Evolutionary conservation across 2,888 invertebrate genomes (phyloP).

Genomic region (Venustoraphidia nigricollis): DNA sequence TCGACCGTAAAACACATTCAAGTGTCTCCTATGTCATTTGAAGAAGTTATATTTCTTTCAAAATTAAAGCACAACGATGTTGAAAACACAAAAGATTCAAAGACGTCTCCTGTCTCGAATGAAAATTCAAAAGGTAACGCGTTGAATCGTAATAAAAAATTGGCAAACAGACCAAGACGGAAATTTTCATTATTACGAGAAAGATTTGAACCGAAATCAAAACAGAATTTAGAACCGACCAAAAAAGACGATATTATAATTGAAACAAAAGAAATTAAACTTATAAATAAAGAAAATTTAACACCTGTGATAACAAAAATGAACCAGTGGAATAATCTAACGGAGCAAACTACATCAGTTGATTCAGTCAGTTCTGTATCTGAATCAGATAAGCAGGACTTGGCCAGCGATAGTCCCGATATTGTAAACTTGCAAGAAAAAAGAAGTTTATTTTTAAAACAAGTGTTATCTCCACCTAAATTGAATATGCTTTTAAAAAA

Average conservation of each 20-base stretch:
- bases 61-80: too few relatives aligned
- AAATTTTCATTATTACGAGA: constrained; percentile 43
- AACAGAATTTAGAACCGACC: constrained; percentile 23
- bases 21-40: too few relatives aligned
- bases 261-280: neutral
- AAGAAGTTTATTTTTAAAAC: constrained; percentile 37
- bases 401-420: too few relatives aligned
- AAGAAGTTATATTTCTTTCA: too few relatives aligned
- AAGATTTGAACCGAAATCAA: constrained; percentile 36
- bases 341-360: too few relatives aligned
- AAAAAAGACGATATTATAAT: constrained; percentile 13
- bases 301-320: constrained; percentile 16
- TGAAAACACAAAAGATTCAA: too few relatives aligned
- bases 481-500: constrained; percentile 26
- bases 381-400: too few relatives aligned
- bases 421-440: constrained; percentile 32
- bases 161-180: constrained; percentile 32
- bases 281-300: constrained; percentile 18
- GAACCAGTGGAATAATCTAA: constrained; percentile 13
- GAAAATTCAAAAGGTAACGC: neutral
- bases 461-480: constrained; percentile 40
- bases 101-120: too few relatives aligned
- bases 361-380: too few relatives aligned
- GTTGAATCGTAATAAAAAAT: constrained; percentile 19
- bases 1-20: too few relatives aligned